Evolutionary conservation across 2,888 invertebrate genomes (phyloP), one percentile per base, ranked within the genome.

Genomic region (Drosophila neoperkinsi): DNA sequence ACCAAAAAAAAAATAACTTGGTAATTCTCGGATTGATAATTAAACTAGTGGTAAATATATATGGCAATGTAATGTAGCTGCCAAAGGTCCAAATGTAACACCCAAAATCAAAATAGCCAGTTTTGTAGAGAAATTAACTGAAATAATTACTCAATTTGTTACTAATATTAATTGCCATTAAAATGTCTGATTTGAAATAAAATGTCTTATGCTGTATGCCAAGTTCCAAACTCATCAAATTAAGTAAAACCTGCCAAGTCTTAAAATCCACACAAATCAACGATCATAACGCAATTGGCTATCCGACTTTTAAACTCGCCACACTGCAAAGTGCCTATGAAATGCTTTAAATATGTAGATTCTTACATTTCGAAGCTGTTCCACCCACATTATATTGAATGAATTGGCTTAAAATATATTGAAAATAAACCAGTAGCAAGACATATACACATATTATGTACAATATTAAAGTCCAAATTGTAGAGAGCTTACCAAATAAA

Each of bases 321-420:
- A 72, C 81, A 77, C 82, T 82, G 78, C 10, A 77, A 82, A 82
- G 82, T 82, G 82, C 84, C 82, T 82, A 66, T 46, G n/a, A 71
- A 64, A 70, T 74, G 72, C 71, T 80, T 79, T 61, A 51, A 11
- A n/a, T 33, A 30, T 16, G 18, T 50, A 41, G 49, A 63, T n/a
- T 43, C 33, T 34, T 34, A 51, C 50, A 63, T 7, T 4, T 31
- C 31, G 16, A 65, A 65, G n/a, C 21, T 67, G 28, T 66, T 55
- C 49, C 56, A 67, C 7, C 31, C 56, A 75, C 41, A 51, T 56
- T 53, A 52, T 53, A 46, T 49, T 61, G 46, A 34, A 46, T 13
- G 61, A 56, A 63, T 50, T 33, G 52, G 61, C 55, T 70, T 67
- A 57, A 63, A 61, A 49, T 66, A 67, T 55, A 57, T 50, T 38